Evolutionary conservation across 1,140 invertebrate genomes (phyloP).

Genomic region (Macrotrachela quadricornifera): DNA sequence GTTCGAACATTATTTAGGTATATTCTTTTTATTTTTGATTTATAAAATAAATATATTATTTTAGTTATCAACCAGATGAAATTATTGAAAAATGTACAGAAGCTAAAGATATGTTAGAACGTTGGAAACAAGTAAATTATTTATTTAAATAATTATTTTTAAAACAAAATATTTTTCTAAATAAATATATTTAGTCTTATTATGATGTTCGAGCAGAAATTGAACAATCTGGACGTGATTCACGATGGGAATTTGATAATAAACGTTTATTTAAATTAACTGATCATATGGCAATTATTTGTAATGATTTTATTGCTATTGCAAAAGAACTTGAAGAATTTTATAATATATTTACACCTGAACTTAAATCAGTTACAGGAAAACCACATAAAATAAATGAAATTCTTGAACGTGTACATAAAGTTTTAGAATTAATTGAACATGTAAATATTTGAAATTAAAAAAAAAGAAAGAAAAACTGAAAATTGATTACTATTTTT

Average conservation of each 20-base stretch:
- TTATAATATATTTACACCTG: conserved; percentile 61
- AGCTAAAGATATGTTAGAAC: conserved; percentile 40
- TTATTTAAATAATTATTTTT: neutral
- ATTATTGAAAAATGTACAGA: conserved; percentile 25
- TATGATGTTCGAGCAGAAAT: conserved; percentile 51
- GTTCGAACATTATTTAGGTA: conserved; percentile 46
- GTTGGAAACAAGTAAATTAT: conserved; percentile 40
- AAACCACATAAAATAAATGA: conserved; percentile 61
- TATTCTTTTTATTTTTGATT: conserved; percentile 9
- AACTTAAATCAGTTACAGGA: conserved; percentile 58
- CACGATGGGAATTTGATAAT: conserved; percentile 70
- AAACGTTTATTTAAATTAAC: conserved; percentile 52
- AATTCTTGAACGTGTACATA: conserved; percentile 46
- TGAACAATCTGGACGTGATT: conserved; percentile 53
- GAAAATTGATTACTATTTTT: neutral
- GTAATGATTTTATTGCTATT: conserved; percentile 48
- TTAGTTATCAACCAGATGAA: conserved; percentile 34
- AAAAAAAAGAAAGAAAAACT: neutral
- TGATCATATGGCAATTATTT: conserved; percentile 56
- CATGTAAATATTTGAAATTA: conserved; percentile 19
- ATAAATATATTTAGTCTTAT: conserved; percentile 27
- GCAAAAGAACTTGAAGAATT: conserved; percentile 56
- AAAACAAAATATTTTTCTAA: neutral
- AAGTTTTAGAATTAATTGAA: conserved; percentile 47
- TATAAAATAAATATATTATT: conserved; percentile 10